These are phyloP conservation scores for Cetonia aurata DNA, from an alignment of 2,888 invertebrate genomes.

Conservation along the genomic window DNA sequence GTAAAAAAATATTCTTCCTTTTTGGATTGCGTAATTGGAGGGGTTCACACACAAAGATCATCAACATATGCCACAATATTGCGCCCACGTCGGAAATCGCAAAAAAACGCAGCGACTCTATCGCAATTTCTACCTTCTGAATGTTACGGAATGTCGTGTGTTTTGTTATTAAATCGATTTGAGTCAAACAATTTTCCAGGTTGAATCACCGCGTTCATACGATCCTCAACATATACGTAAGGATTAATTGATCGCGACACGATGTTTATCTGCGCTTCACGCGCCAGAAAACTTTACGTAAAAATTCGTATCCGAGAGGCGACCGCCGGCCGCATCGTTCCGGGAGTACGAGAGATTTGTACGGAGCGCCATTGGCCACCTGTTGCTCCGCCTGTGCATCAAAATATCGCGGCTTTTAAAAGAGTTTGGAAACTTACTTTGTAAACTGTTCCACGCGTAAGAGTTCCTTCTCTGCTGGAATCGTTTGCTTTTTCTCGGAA, in stretches of 20 bases:
- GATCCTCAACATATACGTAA: slow-evolving; percentile 3
- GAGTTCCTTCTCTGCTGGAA: slow-evolving; percentile 56
- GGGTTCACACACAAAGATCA: no score
- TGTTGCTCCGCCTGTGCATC: slow-evolving; percentile 63
- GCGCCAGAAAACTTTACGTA: slow-evolving; percentile 13
- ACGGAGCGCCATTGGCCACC: slow-evolving; percentile 59
- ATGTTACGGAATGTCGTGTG: slow-evolving; percentile 41
- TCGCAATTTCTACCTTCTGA: slow-evolving; percentile 26
- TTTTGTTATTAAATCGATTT: slow-evolving; percentile 50
- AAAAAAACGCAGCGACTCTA: background rate
- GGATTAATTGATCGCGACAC: slow-evolving; percentile 16
- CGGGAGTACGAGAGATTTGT: slow-evolving; percentile 24
- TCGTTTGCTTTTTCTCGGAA: slow-evolving; percentile 51
- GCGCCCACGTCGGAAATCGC: slow-evolving; percentile 23
- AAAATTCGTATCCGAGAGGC: slow-evolving; percentile 2
- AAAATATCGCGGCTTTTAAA: slow-evolving; percentile 49
- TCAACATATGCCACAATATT: no score
- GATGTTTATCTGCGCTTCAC: slow-evolving; percentile 4
- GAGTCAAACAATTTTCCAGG: slow-evolving; percentile 57
- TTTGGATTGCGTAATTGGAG: no score
- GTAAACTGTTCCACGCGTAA: slow-evolving; percentile 58
- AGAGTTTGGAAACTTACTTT: slow-evolving; percentile 59
- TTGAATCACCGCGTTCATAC: slow-evolving; percentile 31
- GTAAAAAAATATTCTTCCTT: no score
- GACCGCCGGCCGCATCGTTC: slow-evolving; percentile 1